phyloP scores from a whole-genome alignment of 2,113 vertebrate genomes.

The Phalacrocorax aristotelis region DNA sequence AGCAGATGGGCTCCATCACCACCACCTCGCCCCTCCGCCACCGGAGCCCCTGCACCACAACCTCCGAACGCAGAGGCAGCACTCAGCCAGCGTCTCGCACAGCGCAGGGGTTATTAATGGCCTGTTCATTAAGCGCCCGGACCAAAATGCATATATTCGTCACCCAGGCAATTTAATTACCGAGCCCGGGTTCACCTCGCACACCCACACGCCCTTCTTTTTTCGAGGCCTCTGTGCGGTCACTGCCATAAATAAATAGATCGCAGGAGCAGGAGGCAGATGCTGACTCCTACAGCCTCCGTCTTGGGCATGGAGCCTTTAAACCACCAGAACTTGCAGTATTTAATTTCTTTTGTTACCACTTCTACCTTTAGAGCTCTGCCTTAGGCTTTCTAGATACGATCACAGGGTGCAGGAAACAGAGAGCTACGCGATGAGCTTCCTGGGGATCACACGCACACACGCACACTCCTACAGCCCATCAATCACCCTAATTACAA shows the following conservation, averaged over 20 bases:
- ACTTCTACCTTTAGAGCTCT: conserved; percentile 26
- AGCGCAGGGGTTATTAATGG: neutral
- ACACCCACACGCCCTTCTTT: conserved; percentile 16
- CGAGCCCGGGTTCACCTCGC: neutral
- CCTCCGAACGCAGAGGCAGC: neutral
- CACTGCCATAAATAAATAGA: conserved; percentile 15
- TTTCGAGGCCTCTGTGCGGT: conserved; percentile 7
- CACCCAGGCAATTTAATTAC: conserved; percentile 28
- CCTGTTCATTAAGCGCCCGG: neutral
- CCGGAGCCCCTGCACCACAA: neutral
- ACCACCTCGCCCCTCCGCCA: neutral
- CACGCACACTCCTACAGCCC: neutral
- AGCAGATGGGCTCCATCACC: neutral
- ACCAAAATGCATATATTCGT: neutral
- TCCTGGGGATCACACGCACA: conserved; percentile 40
- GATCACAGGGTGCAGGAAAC: conserved; percentile 53
- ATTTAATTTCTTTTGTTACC: conserved; percentile 53
- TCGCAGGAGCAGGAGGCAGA: neutral
- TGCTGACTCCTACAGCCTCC: conserved; percentile 4
- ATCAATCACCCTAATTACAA: conserved; percentile 52
- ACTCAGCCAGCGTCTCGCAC: accelerated
- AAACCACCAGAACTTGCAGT: neutral
- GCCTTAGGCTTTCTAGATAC: conserved; percentile 52
- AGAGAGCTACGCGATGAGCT: conserved; percentile 13
- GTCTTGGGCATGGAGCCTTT: neutral